A percentile compares a stretch with the other conserved stretches of the same genome.
Conservation (phyloP, 2,888 invertebrate genomes). For the Cheilosia pagana region DNA sequence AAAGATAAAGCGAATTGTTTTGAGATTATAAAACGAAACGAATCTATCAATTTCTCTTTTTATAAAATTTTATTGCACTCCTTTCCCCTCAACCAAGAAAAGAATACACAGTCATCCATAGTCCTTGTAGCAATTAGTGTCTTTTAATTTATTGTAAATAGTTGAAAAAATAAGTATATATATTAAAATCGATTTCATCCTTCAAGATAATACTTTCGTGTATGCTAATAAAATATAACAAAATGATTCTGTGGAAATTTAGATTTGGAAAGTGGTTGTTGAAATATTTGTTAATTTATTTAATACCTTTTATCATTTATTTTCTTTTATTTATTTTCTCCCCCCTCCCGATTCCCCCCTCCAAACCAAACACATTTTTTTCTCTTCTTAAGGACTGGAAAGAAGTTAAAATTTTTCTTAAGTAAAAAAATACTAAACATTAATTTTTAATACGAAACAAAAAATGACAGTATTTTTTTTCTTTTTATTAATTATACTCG, state of each 20-base stretch:
- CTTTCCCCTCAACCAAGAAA: slow-evolving; percentile 3
- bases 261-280: slow-evolving; percentile 69
- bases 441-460: slow-evolving; percentile 66
- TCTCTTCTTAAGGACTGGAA: slow-evolving; percentile 49
- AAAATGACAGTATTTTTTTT: slow-evolving; percentile 75
- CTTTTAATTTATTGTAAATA: slow-evolving; percentile 49
- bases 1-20: slow-evolving; percentile 29
- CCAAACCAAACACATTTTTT: slow-evolving; percentile 11
- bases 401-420: slow-evolving; percentile 33
- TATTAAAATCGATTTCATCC: slow-evolving; percentile 5
- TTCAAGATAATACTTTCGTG: slow-evolving; percentile 38
- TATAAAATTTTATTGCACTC: slow-evolving; percentile 29
- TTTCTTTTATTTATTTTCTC: slow-evolving; percentile 39
- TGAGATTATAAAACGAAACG: slow-evolving; percentile 37
- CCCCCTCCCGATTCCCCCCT: slow-evolving; percentile 3
- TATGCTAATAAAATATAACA: slow-evolving; percentile 36
- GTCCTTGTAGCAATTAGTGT: slow-evolving; percentile 49
- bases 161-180: slow-evolving; percentile 21
- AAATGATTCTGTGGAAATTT: slow-evolving; percentile 37
- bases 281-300: slow-evolving; percentile 62
- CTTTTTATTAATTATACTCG: slow-evolving; percentile 34
- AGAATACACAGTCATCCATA: slow-evolving; percentile 62
- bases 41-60: slow-evolving; percentile 24
- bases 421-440: slow-evolving; percentile 41
- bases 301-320: slow-evolving; percentile 30